phyloP scores from a whole-genome alignment of 2,113 vertebrate genomes.

The Nerophis ophidion region DNA sequence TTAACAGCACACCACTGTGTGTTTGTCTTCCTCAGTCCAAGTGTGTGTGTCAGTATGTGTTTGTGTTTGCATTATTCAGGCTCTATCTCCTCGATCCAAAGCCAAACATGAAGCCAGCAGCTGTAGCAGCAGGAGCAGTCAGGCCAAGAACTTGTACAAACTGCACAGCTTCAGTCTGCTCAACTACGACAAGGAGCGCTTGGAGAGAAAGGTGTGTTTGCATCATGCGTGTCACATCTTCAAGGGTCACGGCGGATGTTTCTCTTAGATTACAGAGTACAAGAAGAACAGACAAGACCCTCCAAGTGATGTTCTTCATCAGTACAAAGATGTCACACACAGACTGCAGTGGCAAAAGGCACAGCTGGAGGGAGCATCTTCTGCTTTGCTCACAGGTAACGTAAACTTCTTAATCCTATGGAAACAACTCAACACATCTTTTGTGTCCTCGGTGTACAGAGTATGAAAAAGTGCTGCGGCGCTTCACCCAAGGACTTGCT shows the following conservation, averaged over 20 bases:
- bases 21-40: too few species aligned
- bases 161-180: constrained; percentile 84
- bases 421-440: neutral
- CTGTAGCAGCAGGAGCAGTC: constrained; percentile 43
- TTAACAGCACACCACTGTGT: too few species aligned
- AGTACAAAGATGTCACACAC: constrained; percentile 73
- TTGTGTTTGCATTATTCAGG: constrained; percentile 36
- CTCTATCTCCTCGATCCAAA: constrained; percentile 63
- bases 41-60: neutral
- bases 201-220: constrained; percentile 79
- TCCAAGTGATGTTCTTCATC: constrained; percentile 73
- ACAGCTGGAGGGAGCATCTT: constrained; percentile 74
- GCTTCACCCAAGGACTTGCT: constrained; percentile 72
- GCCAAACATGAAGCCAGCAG: constrained; percentile 48
- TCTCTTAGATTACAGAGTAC: constrained; percentile 71
- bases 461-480: constrained; percentile 75
- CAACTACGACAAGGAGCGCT: constrained; percentile 78
- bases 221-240: neutral
- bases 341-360: constrained; percentile 82
- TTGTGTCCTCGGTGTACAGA: constrained; percentile 56
- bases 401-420: neutral
- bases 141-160: constrained; percentile 59
- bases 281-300: constrained; percentile 68
- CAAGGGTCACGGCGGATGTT: constrained; percentile 8
- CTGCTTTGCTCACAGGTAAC: constrained; percentile 71